Base-by-base conservation (phyloP, 37 sponge, comb jelly and placozoan genomes). In the Axinella damicornis region DNA sequence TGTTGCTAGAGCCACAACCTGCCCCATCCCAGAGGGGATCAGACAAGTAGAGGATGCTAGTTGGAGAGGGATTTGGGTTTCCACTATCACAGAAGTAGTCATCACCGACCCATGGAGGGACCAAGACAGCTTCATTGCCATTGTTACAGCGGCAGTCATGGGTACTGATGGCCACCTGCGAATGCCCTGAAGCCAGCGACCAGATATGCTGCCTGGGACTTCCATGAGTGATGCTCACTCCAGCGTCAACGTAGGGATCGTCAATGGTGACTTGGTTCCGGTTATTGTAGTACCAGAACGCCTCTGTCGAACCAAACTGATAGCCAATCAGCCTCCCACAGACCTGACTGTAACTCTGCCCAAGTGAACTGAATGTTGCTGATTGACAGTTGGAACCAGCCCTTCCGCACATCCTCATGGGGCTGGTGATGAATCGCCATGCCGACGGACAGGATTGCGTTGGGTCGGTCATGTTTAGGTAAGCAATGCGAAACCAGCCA, bases 31-130 rank as follows among this genome's bases (percentile, higher is more conserved):
- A 79, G 30, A 79, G 54, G 31, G 80, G 80, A 22, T 79, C 80
- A 63, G 52, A 53, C 27, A 15, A 19, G 27, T 39, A 66, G 20
- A 17, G 18, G 9, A 6, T 0, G 38, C 21, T 0, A 14, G 4
- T 18, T 17, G 12, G 4, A 35, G 14, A 1, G 9, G 53, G 30
- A 46, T 1, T 19, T 20, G 30, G 17, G 18, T 37, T 53, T 0
- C 66, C 59, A 15, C 63, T 61, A 14, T 79, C 80, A 37, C 80
- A 79, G 68, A 65, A 79, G 53, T 79, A 79, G 54, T 79, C n/a
- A 24, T 79, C 28, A 19, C 65, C 65, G 18, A 63, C 68, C 63
- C 46, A 36, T 13, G 80, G 25, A 30, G 54, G 53, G 52, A 16
- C n/a, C 25, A 4, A 61, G 63, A 6, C 5, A 11, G 4, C 5